Evolutionary conservation across 2,113 vertebrate species (phyloP).

Genomic region (Perognathus longimembris): DNA sequence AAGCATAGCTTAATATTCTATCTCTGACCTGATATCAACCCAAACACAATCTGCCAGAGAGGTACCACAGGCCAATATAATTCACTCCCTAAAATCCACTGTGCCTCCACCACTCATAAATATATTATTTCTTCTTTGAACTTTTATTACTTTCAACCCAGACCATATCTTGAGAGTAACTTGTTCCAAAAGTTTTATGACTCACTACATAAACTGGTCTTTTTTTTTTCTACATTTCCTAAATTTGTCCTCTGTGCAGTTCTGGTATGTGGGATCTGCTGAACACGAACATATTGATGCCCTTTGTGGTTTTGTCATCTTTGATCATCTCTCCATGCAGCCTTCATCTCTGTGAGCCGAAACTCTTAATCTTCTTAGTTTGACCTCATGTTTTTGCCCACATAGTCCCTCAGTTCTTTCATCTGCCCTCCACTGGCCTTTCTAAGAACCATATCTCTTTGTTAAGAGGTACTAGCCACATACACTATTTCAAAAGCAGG

Average conservation of each 20-base stretch:
- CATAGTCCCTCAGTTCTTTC: slow-evolving; percentile 64
- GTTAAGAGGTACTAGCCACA: slow-evolving; percentile 54
- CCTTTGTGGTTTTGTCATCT: slow-evolving; percentile 46
- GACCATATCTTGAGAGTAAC: slow-evolving; percentile 31
- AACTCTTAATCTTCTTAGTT: slow-evolving; percentile 77
- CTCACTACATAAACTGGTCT: slow-evolving; percentile 29
- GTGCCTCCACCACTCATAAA: slow-evolving; percentile 6
- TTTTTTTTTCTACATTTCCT: slow-evolving; percentile 31
- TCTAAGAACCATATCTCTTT: slow-evolving; percentile 69
- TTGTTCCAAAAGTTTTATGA: slow-evolving; percentile 70
- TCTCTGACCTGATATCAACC: background rate
- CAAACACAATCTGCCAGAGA: slow-evolving; percentile 20
- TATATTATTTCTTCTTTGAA: slow-evolving; percentile 12
- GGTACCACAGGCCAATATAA: background rate
- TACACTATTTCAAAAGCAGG: slow-evolving; percentile 66
- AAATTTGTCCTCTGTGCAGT: slow-evolving; percentile 61
- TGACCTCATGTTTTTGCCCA: slow-evolving; percentile 69
- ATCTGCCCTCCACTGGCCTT: slow-evolving; percentile 67
- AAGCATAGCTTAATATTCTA: slow-evolving; percentile 33
- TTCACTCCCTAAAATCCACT: background rate
- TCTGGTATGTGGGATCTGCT: slow-evolving; percentile 42
- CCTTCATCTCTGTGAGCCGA: slow-evolving; percentile 61
- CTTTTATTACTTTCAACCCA: slow-evolving; percentile 62
- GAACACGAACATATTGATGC: slow-evolving; percentile 46
- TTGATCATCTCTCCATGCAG: slow-evolving; percentile 70